These are phyloP conservation scores for Nesoenas mayeri DNA, from an alignment of 2,113 vertebrate species.

Conservation along the genomic window DNA sequence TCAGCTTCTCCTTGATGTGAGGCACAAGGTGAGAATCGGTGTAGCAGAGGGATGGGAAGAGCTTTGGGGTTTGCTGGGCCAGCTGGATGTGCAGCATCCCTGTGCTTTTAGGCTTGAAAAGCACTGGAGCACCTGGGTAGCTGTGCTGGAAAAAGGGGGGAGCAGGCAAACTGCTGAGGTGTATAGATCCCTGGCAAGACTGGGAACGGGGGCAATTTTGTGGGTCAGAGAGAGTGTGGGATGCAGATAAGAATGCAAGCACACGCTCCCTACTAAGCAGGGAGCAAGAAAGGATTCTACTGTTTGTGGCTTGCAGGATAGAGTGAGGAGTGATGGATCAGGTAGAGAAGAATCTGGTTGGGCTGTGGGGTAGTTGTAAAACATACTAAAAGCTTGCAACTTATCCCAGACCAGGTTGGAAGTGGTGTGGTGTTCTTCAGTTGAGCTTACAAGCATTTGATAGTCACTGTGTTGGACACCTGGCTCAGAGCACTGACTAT, in stretches of 20 bases:
- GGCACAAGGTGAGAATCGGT: background rate
- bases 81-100: background rate
- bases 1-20: background rate
- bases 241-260: background rate
- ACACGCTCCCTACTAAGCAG: background rate
- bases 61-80: background rate
- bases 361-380: background rate
- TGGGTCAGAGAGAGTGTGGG: background rate
- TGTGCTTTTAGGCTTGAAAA: background rate
- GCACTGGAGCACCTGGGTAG: background rate
- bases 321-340: background rate
- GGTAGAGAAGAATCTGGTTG: background rate
- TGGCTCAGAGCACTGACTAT: background rate
- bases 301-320: background rate
- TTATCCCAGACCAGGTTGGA: background rate
- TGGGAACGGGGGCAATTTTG: background rate
- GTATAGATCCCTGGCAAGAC: background rate
- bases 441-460: background rate
- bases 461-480: accelerated
- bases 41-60: background rate
- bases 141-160: background rate
- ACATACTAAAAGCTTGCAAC: background rate
- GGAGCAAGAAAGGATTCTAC: background rate
- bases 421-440: background rate
- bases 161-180: background rate